Evolutionary conservation across 2,113 vertebrate genomes (phyloP), one percentile per base, ranked within the genome.

Genomic region (Gasterosteus aculeatus): DNA sequence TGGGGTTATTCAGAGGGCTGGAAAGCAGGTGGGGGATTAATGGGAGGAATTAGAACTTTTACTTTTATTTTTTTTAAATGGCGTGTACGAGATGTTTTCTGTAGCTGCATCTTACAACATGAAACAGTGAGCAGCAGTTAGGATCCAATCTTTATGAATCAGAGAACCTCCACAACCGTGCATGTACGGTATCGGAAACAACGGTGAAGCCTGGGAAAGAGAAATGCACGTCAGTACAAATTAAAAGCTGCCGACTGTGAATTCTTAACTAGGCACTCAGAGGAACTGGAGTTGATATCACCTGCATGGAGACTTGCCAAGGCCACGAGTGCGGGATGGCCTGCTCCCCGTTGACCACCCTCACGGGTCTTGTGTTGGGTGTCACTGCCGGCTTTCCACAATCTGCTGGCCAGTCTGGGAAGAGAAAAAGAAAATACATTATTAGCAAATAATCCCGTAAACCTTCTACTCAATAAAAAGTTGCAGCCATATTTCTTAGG

Each of bases 291-390:
- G n/a, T 2, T 4, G 10, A 57, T n/a, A 44, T 57, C 81, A 94
- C 94, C 94, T 94, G 94, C 92, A 94, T 90, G 70, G 94, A 94
- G 58, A 94, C 90, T 49, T 94, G 93, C 94, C 93, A 94, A 22
- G 93, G 92, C 93, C 93, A 94, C 31, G 94, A 94, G 77, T 93
- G 82, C 16, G 93, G 89, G 51, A 70, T 78, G 0, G 90, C 93
- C 79, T 93, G 91, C 14, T 73, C 75, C 35, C 93, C 92, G 57
- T 94, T 94, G 10, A 94, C 93, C 46, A 94, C 87, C 56, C 86
- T 89, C 0, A 19, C 1, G 12, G 77, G 81, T 39, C 58, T 38
- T 31, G 57, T 88, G 1, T 16, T 86, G 1, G 93, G 93, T 62
- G 53, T 67, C 14, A 93, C 82, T 8, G 47, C 89, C 22, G 92